phyloP scores from a whole-genome alignment of 2,888 invertebrate genomes.

The Ametastegia equiseti region DNA sequence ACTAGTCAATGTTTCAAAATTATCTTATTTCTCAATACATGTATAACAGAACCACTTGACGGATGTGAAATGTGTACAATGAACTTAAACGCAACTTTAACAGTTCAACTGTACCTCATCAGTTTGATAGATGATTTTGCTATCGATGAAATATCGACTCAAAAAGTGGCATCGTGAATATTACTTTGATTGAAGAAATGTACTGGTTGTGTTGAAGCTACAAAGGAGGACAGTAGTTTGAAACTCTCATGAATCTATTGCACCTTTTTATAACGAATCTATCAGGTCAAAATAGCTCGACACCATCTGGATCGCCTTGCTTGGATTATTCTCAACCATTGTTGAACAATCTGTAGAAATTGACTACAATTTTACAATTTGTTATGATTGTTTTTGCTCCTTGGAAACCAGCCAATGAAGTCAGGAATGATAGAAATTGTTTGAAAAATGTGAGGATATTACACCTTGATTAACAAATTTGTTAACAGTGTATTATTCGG shows the following conservation, averaged over 20 bases:
- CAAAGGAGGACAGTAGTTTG: background rate
- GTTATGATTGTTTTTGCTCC: background rate
- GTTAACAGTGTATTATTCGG: slow-evolving; percentile 8
- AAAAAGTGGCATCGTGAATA: background rate
- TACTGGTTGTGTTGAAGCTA: background rate
- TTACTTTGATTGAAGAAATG: background rate
- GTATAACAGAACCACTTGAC: background rate
- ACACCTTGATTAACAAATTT: background rate
- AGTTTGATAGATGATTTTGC: background rate
- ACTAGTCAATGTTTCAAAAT: slow-evolving; percentile 26
- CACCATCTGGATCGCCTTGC: background rate
- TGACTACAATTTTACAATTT: slow-evolving; percentile 14
- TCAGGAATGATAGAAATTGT: background rate
- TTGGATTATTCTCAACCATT: background rate
- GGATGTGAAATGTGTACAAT: slow-evolving; percentile 8
- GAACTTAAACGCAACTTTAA: background rate
- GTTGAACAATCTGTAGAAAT: background rate
- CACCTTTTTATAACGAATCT: background rate
- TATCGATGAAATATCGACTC: background rate
- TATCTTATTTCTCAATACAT: background rate
- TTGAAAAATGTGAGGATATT: slow-evolving; percentile 8
- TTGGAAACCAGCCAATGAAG: background rate
- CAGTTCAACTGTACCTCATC: background rate
- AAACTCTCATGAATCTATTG: background rate
- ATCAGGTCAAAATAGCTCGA: background rate